Evolutionary conservation across 2,113 vertebrate species (phyloP).

Genomic region (Takifugu flavidus): DNA sequence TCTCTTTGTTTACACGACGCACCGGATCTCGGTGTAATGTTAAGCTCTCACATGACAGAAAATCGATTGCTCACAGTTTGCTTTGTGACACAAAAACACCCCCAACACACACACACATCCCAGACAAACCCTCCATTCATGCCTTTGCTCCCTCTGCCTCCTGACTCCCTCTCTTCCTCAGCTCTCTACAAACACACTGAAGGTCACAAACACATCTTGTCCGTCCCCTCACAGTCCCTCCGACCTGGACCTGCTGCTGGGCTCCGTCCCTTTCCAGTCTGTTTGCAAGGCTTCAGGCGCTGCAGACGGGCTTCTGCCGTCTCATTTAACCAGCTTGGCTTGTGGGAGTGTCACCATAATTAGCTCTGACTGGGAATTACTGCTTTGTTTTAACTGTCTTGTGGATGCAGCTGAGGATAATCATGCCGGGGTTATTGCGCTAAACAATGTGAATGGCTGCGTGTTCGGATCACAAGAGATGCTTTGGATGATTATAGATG

Average conservation of each 20-base stretch:
- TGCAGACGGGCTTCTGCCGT: background rate
- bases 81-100: slow-evolving; percentile 28
- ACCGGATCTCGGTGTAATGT: slow-evolving; percentile 16
- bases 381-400: background rate
- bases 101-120: background rate
- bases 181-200: slow-evolving; percentile 20
- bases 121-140: slow-evolving; percentile 53
- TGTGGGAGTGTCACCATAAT: background rate
- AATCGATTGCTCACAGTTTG: slow-evolving; percentile 39
- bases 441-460: no score
- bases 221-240: slow-evolving; percentile 4
- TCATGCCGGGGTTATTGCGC: no score
- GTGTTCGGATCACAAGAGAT: no score
- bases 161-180: background rate
- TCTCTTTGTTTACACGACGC: slow-evolving; percentile 3
- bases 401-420: background rate
- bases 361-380: background rate
- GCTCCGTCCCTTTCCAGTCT: background rate
- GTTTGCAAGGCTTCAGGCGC: background rate
- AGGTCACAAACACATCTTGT: slow-evolving; percentile 30
- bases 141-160: background rate
- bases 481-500: no score
- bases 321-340: background rate
- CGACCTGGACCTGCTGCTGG: slow-evolving; percentile 20
- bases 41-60: slow-evolving; percentile 38